Conservation (phyloP, 2,113 vertebrate species). For the Pseudonaja textilis region DNA sequence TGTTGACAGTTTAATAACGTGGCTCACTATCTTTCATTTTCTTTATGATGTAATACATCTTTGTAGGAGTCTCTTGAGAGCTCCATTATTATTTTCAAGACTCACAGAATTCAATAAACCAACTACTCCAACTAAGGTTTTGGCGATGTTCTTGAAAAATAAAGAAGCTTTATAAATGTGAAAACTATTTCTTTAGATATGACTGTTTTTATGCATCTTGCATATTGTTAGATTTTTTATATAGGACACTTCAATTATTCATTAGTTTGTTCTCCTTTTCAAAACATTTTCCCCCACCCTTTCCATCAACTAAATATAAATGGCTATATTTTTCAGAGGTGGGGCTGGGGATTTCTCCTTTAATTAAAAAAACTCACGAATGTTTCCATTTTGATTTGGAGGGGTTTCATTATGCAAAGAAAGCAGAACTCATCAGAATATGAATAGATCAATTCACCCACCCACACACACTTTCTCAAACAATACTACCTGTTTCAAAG, state of each 20-base stretch:
- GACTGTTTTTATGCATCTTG: conserved; percentile 65
- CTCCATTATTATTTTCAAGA: conserved; percentile 64
- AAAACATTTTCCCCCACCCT: background rate
- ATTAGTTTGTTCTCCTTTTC: conserved; percentile 46
- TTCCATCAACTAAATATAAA: conserved; percentile 41
- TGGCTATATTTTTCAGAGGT: conserved; percentile 48
- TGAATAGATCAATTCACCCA: too few relatives aligned
- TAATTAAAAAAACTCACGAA: conserved; percentile 39
- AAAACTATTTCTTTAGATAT: conserved; percentile 66
- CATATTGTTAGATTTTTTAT: conserved; percentile 56
- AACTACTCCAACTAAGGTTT: conserved; percentile 60
- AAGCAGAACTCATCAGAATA: conserved; percentile 38
- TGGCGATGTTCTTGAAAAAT: conserved; percentile 73
- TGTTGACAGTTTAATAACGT: conserved; percentile 78
- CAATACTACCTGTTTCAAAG: background rate
- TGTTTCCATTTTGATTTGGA: conserved; percentile 31
- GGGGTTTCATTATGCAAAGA: background rate
- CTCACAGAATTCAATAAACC: conserved; percentile 70
- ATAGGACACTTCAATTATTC: conserved; percentile 45
- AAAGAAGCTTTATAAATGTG: conserved; percentile 67
- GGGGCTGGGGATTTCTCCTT: conserved; percentile 40
- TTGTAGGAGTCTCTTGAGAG: conserved; percentile 64
- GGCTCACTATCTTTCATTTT: conserved; percentile 72
- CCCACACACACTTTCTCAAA: background rate
- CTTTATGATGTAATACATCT: conserved; percentile 78